Evolutionary conservation across 2,113 vertebrate genomes (phyloP).

Genomic region (Neoarius graeffei): DNA sequence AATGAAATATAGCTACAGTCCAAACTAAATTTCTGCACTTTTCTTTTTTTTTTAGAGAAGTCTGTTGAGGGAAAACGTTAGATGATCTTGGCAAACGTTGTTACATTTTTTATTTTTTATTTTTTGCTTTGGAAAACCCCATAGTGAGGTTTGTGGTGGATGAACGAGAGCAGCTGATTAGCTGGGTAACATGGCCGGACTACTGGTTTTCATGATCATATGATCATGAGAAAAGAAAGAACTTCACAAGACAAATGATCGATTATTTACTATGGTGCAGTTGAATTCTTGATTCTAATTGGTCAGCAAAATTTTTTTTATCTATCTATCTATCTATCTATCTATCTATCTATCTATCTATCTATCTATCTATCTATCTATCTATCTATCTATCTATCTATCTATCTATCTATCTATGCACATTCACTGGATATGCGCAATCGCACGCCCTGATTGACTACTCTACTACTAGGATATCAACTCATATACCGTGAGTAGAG

Average conservation of each 20-base stretch:
- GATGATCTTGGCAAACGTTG: not conserved
- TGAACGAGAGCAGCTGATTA: conserved; percentile 4
- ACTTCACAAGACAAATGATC: conserved; percentile 8
- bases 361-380: no score
- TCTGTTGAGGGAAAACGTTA: not conserved
- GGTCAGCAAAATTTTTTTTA: not conserved
- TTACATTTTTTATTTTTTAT: not conserved
- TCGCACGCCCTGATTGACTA: no score
- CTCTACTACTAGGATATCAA: no score
- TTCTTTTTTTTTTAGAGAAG: not conserved
- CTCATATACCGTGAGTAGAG: no score
- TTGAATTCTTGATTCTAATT: conserved; percentile 6
- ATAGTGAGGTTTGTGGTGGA: not conserved
- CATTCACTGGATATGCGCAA: no score
- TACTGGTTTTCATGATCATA: conserved; percentile 24
- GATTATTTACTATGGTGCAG: conserved; percentile 33
- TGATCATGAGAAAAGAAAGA: conserved; percentile 13
- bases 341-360: no score
- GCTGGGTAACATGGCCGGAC: not conserved
- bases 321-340: no score
- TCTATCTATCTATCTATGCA: no score
- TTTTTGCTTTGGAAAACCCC: conserved; percentile 21
- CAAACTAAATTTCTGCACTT: conserved; percentile 6
- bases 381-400: no score
- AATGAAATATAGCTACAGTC: not conserved